phyloP scores from a whole-genome alignment of 2,113 vertebrate genomes.

The Pseudois nayaur region DNA sequence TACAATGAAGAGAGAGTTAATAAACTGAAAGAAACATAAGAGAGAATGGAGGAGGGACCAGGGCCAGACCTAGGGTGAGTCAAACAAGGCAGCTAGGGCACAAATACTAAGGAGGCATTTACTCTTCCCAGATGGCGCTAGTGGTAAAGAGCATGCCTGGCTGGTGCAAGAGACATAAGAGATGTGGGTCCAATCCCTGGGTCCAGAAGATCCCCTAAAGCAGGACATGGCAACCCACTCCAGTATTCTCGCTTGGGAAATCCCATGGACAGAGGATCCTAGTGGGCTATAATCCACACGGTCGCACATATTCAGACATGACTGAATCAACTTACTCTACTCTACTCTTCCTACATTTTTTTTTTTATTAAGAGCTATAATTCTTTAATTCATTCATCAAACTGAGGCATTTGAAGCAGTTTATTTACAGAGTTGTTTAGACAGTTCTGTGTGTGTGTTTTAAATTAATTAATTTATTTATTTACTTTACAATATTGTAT shows the following conservation, averaged over 20 bases:
- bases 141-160: not conserved
- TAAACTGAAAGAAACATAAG: not conserved
- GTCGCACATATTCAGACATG: not conserved
- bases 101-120: not conserved
- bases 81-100: not conserved
- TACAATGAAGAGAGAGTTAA: not conserved
- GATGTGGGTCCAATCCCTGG: accelerated
- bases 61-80: no score
- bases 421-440: no score
- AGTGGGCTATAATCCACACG: not conserved
- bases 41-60: not conserved
- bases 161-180: not conserved
- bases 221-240: not conserved
- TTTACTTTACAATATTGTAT: no score
- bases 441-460: no score
- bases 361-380: no score
- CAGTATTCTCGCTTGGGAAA: not conserved
- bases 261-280: not conserved
- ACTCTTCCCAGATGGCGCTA: not conserved
- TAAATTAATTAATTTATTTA: no score
- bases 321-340: not conserved
- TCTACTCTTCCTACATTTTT: not conserved
- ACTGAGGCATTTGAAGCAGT: no score
- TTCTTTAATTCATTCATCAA: no score
- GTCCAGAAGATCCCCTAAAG: not conserved